Conservation (phyloP, 2,888 invertebrate species). For the Chromoteleia sp. region DNA sequence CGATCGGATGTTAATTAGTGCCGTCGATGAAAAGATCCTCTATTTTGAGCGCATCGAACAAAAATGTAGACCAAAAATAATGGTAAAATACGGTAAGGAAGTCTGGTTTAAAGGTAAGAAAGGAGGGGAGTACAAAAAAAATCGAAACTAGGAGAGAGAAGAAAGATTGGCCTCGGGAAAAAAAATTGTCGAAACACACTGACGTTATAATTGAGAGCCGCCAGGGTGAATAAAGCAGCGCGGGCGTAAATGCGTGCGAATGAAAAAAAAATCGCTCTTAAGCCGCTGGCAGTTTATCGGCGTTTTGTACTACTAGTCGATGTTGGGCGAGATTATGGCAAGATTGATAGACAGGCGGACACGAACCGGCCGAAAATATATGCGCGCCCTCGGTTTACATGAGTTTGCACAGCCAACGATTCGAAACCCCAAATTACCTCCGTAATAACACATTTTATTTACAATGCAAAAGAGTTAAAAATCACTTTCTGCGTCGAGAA, state of each 20-base stretch:
- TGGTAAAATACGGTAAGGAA: no score
- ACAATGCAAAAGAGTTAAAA: constrained; percentile 62
- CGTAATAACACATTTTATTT: constrained; percentile 68
- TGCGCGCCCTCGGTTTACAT: constrained; percentile 63
- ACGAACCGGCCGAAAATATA: constrained; percentile 66
- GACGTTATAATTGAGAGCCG: constrained; percentile 57
- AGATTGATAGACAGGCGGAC: constrained; percentile 70
- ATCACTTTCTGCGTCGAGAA: constrained; percentile 39
- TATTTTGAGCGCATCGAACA: neutral
- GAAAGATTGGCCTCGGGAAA: constrained; percentile 14
- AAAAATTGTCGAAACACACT: constrained; percentile 26
- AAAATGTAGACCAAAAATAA: no score
- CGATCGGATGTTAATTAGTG: constrained; percentile 14
- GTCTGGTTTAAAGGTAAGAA: no score
- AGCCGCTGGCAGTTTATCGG: constrained; percentile 67
- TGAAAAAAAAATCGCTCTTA: constrained; percentile 57
- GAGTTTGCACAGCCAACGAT: constrained; percentile 46
- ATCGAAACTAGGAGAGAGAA: neutral
- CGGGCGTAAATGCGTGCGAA: constrained; percentile 47
- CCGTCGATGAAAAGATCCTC: neutral
- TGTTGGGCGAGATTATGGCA: constrained; percentile 67
- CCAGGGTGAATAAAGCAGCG: constrained; percentile 42
- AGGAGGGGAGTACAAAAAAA: neutral
- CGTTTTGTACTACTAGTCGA: constrained; percentile 66
- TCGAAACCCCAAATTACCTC: constrained; percentile 65